Conservation (phyloP, 2,797 vertebrate genomes). For the Rhinoraja longicauda region DNA sequence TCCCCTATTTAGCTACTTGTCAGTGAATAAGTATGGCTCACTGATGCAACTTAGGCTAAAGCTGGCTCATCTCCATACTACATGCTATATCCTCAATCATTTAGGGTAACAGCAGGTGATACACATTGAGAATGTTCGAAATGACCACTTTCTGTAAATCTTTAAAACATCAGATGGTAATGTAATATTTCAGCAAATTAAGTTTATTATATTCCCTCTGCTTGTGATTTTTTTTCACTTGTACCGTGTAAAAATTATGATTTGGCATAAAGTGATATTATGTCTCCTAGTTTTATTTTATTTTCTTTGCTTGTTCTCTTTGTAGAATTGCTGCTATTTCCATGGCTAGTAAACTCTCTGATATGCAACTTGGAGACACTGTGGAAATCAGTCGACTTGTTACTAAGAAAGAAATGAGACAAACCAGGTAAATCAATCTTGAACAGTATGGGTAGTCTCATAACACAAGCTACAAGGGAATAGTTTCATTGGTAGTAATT, state of each 20-base stretch:
- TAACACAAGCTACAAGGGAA: conserved; percentile 42
- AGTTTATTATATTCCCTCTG: background rate
- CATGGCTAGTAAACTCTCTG: conserved; percentile 88
- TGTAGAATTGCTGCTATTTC: conserved; percentile 87
- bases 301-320: conserved; percentile 36
- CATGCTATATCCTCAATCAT: background rate
- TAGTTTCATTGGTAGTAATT: background rate
- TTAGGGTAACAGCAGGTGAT: background rate
- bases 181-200: background rate
- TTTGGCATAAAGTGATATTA: conserved; percentile 39
- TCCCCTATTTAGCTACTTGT: background rate
- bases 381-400: conserved; percentile 87
- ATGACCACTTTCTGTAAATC: background rate
- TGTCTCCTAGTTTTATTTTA: background rate
- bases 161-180: background rate
- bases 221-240: background rate
- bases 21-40: background rate
- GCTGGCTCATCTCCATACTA: too few relatives aligned
- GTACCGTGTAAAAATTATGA: background rate
- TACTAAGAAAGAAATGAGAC: conserved; percentile 87
- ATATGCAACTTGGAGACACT: conserved; percentile 87
- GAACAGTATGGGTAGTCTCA: background rate
- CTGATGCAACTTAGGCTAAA: background rate
- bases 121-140: background rate
- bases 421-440: conserved; percentile 68